Percentiles rank a stretch among this genome's conserved stretches.
These are phyloP conservation scores for Oxygymnocypris stewartii DNA, from an alignment of 2,113 vertebrate species.

Conservation along the genomic window DNA sequence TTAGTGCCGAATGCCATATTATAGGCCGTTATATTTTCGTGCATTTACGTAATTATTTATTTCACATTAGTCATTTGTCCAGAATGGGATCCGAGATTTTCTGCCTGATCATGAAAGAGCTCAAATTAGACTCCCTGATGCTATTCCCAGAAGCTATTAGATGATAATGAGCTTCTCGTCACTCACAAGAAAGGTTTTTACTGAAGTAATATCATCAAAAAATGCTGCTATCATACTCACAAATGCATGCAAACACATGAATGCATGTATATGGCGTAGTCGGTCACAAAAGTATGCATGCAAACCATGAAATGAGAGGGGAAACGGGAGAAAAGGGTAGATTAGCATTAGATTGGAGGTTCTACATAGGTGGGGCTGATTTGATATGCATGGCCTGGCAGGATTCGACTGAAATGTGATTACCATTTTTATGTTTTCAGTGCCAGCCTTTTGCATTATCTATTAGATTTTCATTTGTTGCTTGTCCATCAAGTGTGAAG, in stretches of 20 bases:
- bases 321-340: background rate
- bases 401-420: conserved; percentile 50
- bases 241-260: background rate
- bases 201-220: conserved; percentile 44
- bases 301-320: background rate
- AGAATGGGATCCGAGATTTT: conserved; percentile 1
- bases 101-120: conserved; percentile 34
- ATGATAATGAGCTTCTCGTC: conserved; percentile 52
- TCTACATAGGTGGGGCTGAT: conserved; percentile 17
- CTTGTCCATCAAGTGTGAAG: conserved; percentile 39
- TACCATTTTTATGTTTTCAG: conserved; percentile 49
- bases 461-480: conserved; percentile 53
- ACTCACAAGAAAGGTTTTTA: conserved; percentile 49
- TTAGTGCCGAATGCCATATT: background rate
- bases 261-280: background rate
- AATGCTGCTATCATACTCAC: conserved; percentile 28
- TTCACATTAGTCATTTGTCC: conserved; percentile 24
- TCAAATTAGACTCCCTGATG: conserved; percentile 50
- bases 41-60: background rate
- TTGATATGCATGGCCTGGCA: conserved; percentile 38
- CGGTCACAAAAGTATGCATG: background rate
- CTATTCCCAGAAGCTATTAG: conserved; percentile 56
- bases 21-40: background rate
- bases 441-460: conserved; percentile 34
- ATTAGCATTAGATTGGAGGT: conserved; percentile 24